A percentile compares a stretch with the other conserved stretches of the same genome.
These are phyloP conservation scores for Mustelus asterias DNA, from an alignment of 2,113 vertebrate species.

Conservation along the genomic window DNA sequence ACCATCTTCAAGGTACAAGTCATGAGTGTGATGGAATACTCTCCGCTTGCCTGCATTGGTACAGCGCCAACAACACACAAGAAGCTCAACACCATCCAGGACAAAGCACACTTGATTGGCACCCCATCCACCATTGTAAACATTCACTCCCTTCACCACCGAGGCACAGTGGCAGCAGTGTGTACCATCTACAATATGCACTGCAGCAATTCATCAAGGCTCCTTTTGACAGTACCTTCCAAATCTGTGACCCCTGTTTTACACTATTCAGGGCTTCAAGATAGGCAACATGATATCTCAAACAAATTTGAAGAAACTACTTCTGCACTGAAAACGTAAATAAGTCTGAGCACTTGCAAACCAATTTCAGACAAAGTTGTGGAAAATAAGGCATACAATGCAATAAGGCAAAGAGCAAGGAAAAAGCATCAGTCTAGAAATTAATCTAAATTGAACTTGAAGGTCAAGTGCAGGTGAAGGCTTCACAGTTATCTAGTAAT, in stretches of 20 bases:
- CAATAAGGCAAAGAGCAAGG: background rate
- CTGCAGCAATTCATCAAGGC: background rate
- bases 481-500: background rate
- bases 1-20: too few relatives aligned
- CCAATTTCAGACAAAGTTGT: background rate
- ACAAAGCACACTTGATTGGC: background rate
- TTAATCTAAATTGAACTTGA: background rate
- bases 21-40: background rate
- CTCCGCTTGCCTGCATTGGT: background rate
- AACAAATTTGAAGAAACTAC: background rate
- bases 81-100: background rate
- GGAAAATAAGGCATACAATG: background rate
- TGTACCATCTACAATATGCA: background rate
- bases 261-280: background rate
- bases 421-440: background rate
- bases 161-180: background rate
- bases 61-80: background rate
- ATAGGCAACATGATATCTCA: background rate
- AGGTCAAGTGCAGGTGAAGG: background rate
- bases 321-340: background rate
- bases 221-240: background rate
- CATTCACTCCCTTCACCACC: background rate
- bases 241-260: background rate
- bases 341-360: background rate
- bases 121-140: background rate